These are phyloP conservation scores for Lacanobia wlatinum DNA, from an alignment of 2,888 invertebrate genomes.

Conservation along the genomic window DNA sequence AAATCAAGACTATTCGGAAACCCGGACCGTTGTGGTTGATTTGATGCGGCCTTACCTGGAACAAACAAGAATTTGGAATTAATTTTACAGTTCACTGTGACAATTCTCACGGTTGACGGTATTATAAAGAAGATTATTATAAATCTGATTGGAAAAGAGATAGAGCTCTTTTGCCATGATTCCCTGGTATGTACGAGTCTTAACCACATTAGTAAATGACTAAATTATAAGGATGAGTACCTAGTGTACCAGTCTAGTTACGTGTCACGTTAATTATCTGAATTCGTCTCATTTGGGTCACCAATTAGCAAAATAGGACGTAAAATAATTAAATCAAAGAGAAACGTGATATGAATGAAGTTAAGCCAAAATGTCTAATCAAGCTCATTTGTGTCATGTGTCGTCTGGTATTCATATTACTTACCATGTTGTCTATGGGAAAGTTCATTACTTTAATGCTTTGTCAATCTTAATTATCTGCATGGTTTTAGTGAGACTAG, in stretches of 20 bases:
- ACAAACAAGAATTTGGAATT: conserved; percentile 55
- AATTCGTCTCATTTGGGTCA: conserved; percentile 58
- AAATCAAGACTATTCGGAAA: conserved; percentile 19
- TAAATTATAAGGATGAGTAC: conserved; percentile 9
- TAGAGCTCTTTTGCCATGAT: neutral
- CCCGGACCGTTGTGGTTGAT: conserved; percentile 19
- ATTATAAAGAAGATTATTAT: neutral
- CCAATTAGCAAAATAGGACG: conserved; percentile 70
- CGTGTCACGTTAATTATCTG: conserved; percentile 53
- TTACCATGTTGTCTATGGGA: neutral
- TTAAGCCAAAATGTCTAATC: conserved; percentile 25
- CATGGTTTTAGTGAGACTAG: neutral
- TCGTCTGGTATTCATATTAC: neutral
- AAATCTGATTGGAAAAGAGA: conserved; percentile 9
- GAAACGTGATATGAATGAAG: conserved; percentile 43
- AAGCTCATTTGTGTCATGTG: conserved; percentile 35
- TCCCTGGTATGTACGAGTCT: neutral
- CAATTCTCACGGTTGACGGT: conserved; percentile 30
- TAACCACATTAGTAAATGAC: neutral
- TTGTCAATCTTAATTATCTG: neutral
- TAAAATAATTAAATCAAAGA: conserved; percentile 45
- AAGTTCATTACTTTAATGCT: neutral
- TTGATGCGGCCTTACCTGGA: conserved; percentile 66
- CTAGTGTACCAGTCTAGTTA: conserved; percentile 11
- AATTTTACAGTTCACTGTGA: conserved; percentile 27